Percentiles rank a stretch among this genome's conserved stretches.
Evolutionary conservation across 2,888 invertebrate genomes (phyloP).

Genomic region (Cylindroiulus punctatus): DNA sequence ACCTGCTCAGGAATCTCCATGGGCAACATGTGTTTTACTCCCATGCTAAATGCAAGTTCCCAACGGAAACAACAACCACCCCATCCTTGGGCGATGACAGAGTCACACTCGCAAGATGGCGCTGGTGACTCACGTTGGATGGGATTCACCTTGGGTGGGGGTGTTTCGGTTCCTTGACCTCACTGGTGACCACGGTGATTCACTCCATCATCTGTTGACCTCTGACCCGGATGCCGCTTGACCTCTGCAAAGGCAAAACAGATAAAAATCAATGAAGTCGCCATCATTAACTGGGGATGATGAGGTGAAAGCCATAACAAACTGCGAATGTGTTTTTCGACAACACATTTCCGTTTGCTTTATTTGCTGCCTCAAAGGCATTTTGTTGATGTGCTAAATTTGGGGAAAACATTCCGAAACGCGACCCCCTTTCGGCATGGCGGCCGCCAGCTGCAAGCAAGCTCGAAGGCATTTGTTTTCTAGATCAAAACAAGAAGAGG

Average conservation of each 20-base stretch:
- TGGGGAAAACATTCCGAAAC: slow-evolving; percentile 31
- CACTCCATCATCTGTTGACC: neutral
- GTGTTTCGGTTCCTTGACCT: neutral
- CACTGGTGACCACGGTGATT: neutral
- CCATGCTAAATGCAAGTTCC: neutral
- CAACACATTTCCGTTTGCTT: neutral
- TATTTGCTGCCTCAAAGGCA: neutral
- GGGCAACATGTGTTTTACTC: neutral
- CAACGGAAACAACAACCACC: neutral
- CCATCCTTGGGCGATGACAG: neutral
- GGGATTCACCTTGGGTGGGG: slow-evolving; percentile 13
- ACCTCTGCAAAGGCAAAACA: too few relatives aligned
- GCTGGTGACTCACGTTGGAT: neutral
- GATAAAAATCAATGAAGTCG: too few relatives aligned
- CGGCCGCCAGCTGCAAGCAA: neutral
- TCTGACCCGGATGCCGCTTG: too few relatives aligned
- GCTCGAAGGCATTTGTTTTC: too few relatives aligned
- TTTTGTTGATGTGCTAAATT: slow-evolving; percentile 45
- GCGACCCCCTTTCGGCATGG: slow-evolving; percentile 6
- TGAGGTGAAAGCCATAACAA: too few relatives aligned
- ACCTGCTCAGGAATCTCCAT: neutral
- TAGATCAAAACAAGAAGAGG: too few relatives aligned
- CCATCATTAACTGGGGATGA: too few relatives aligned
- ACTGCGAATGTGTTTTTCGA: neutral
- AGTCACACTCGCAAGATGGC: neutral